Percentiles rank a stretch among this genome's conserved stretches.
These are phyloP conservation scores for Coregonus ussuriensis DNA, from an alignment of 2,797 vertebrate species.

Conservation along the genomic window DNA sequence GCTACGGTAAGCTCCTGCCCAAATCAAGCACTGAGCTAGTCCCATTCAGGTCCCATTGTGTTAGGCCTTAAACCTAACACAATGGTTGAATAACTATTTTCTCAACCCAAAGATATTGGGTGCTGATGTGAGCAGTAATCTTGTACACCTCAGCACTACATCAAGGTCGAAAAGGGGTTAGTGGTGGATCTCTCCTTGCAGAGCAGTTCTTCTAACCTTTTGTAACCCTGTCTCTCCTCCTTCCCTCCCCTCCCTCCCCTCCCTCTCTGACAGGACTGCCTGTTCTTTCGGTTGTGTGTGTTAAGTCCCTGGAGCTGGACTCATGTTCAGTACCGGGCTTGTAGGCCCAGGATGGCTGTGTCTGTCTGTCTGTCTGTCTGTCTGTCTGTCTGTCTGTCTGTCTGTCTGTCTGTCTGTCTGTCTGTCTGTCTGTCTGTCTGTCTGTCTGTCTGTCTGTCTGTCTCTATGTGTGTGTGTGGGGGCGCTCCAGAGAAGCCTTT, in stretches of 20 bases:
- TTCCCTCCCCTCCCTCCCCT: background rate
- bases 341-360: conserved; percentile 32
- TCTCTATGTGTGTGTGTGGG: conserved; percentile 18
- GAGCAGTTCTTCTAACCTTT: conserved; percentile 26
- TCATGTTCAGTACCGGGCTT: conserved; percentile 57
- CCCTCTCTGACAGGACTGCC: conserved; percentile 37
- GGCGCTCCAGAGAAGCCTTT: conserved; percentile 65
- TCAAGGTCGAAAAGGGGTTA: background rate
- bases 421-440: conserved; percentile 22
- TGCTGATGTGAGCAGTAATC: background rate
- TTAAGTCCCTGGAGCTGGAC: conserved; percentile 65
- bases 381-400: conserved; percentile 24
- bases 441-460: conserved; percentile 35
- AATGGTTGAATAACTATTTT: background rate
- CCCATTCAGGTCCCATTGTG: background rate
- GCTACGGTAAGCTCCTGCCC: no score
- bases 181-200: background rate
- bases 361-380: conserved; percentile 28
- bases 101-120: background rate
- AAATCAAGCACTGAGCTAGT: background rate
- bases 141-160: background rate
- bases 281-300: conserved; percentile 61
- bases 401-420: conserved; percentile 42
- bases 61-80: background rate
- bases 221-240: conserved; percentile 26